Percentiles rank a stretch among this genome's conserved stretches.
phyloP scores from a whole-genome alignment of 2,113 vertebrate species.

The Dicaeum eximium region DNA sequence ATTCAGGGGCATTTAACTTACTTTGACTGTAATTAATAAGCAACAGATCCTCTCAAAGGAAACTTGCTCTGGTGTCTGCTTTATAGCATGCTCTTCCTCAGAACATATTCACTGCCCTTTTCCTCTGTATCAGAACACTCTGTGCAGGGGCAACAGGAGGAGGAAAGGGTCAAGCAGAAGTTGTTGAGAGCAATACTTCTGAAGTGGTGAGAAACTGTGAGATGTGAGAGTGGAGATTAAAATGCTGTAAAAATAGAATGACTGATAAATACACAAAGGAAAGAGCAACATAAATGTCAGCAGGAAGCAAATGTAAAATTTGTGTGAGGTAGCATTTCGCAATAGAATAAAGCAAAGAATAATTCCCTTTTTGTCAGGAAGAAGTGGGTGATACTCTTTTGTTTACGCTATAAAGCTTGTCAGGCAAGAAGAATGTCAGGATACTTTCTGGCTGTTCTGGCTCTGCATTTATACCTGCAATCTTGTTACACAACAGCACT shows the following conservation, averaged over 20 bases:
- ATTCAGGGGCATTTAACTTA: background rate
- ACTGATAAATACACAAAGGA: background rate
- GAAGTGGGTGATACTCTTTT: background rate
- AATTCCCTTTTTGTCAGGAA: background rate
- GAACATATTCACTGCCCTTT: background rate
- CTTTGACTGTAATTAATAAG: background rate
- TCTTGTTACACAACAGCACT: background rate
- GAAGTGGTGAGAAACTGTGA: background rate
- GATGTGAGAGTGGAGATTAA: background rate
- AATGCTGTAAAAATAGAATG: background rate
- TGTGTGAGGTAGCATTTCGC: background rate
- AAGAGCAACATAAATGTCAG: background rate
- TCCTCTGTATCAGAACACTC: background rate
- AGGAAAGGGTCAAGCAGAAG: background rate
- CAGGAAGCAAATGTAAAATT: background rate
- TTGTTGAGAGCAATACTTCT: background rate
- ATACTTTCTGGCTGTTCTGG: background rate
- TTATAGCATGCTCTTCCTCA: background rate
- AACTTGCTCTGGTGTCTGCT: background rate
- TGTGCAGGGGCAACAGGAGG: background rate
- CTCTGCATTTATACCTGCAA: background rate
- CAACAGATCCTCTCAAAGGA: background rate
- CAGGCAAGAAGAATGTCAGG: background rate
- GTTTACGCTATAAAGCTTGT: background rate
- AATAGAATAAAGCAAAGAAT: background rate